Conservation (phyloP, 35 echinoderm and acorn worm species). For the Apostichopus japonicus region DNA sequence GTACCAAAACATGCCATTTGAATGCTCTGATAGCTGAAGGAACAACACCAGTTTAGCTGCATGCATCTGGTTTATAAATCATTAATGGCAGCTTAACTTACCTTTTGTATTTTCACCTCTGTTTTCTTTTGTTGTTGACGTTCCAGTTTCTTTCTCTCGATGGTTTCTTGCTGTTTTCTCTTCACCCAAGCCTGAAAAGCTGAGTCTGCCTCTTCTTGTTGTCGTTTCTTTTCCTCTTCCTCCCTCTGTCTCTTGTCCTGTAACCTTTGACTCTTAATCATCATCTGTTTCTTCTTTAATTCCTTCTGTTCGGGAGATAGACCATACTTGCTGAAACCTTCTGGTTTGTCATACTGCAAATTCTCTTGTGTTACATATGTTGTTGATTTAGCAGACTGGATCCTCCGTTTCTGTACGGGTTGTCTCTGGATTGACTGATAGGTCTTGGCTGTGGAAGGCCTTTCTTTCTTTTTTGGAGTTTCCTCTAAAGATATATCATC, state of each 20-base stretch:
- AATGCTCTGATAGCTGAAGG: too few species aligned
- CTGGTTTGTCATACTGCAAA: slow-evolving; percentile 27
- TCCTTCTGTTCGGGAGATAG: slow-evolving; percentile 88
- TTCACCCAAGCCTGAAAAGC: slow-evolving; percentile 88
- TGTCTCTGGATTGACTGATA: slow-evolving; percentile 19
- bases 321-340: slow-evolving; percentile 74
- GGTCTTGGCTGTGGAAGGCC: slow-evolving; percentile 74
- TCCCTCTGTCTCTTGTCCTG: slow-evolving; percentile 66
- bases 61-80: too few species aligned
- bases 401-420: slow-evolving; percentile 50
- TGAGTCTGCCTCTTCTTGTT: slow-evolving; percentile 71
- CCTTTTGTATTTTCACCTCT: slow-evolving; percentile 2
- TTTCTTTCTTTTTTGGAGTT: slow-evolving; percentile 55
- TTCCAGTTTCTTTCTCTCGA: slow-evolving; percentile 64
- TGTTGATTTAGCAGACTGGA: slow-evolving; percentile 66
- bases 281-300: slow-evolving; percentile 61
- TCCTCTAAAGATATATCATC: slow-evolving; percentile 8
- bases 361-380: not conserved
- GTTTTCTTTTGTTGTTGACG: slow-evolving; percentile 59
- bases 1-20: too few species aligned
- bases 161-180: slow-evolving; percentile 67
- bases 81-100: too few species aligned
- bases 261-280: slow-evolving; percentile 58
- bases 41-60: too few species aligned
- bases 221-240: slow-evolving; percentile 67